Evolutionary conservation across 2,113 vertebrate species (phyloP), one percentile per base, ranked within the genome.

Genomic region (Brachypteracias leptosomus): DNA sequence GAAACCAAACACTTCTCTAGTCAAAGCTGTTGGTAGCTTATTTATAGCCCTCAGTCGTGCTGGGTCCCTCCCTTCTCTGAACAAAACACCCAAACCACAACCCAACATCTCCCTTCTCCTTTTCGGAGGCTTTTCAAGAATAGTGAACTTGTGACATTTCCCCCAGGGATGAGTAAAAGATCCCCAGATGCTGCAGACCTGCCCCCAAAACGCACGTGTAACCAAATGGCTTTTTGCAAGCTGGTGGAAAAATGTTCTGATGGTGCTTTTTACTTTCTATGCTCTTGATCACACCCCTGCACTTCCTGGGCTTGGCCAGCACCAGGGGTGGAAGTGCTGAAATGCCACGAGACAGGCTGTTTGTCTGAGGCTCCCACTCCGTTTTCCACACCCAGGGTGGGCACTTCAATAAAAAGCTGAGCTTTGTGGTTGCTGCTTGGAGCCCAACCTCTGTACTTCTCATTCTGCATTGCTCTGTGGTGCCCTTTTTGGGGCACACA

Each of bases 261-360:
- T 36, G 36, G 63, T 11, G 16, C 15, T 38, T 14, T 35, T 44
- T 47, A 65, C 10, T 12, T 9, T 17, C 88, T 83, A 70, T 81
- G 77, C 68, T 81, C 54, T 76, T 65, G 74, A 88, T 72, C 70
- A 81, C 33, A 49, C 90, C 83, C 94, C 93, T 96, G 83, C 75
- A 18, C 79, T 94, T 88, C 90, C 90, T 78, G 75, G 65, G 68
- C 12, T 54, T 93, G 87, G 90, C 61, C 90, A 70, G 66, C 84
- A 70, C 74, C 90, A 93, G 87, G 55, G 94, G 79, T 88, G 65
- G 81, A 92, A 94, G 70, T 78, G 83, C 79, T 82, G 92, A 90
- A 90, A 70, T 81, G 36, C 62, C 95, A 88, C 5, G 59, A 90
- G 79, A 65, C 90, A 82, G 90, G 21, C 83, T 92, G 89, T 92